Evolutionary conservation across 2,797 vertebrate genomes (phyloP), one percentile per base, ranked within the genome.

Genomic region (Aplochiton taeniatus): DNA sequence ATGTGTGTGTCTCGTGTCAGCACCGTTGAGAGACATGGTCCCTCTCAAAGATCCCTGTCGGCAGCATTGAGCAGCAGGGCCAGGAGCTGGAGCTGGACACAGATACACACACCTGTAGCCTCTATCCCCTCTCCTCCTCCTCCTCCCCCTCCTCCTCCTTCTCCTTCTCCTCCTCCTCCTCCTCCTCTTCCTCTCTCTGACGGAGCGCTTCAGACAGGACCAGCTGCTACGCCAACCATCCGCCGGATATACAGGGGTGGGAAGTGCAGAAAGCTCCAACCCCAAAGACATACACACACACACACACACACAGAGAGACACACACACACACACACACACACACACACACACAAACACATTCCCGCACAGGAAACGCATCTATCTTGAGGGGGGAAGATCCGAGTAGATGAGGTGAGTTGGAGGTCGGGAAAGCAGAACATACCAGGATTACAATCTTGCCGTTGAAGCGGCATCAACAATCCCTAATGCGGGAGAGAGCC

Each of bases 1-100:
- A n/a, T n/a, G n/a, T n/a, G n/a, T n/a, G n/a, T n/a, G n/a, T n/a
- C n/a, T n/a, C n/a, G 31, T 31, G 31, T 31, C 31, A 31, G 31
- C 31, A 9, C 10, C 9, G 46, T 3, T 52, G 72, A 70, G 41
- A 46, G 70, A 81, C 61, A 68, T 44, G 18, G 44, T 59, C 63
- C 53, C 70, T 70, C 69, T 81, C 58, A 75, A 63, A 78, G 69
- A 86, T 69, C 64, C 58, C 66, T 66, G 77, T 82, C n/a, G n/a
- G n/a, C n/a, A n/a, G n/a, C n/a, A n/a, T n/a, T n/a, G n/a, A n/a
- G n/a, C n/a, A n/a, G n/a, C n/a, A n/a, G n/a, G n/a, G n/a, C n/a
- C n/a, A n/a, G n/a, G n/a, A n/a, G 72, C 52, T 43, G 46, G 54
- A 64, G 46, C 63, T 17, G 64, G 58, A 64, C 45, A 72, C 61